phyloP scores from a whole-genome alignment of 1,140 invertebrate species.

The Pentalonia nigronervosa region DNA sequence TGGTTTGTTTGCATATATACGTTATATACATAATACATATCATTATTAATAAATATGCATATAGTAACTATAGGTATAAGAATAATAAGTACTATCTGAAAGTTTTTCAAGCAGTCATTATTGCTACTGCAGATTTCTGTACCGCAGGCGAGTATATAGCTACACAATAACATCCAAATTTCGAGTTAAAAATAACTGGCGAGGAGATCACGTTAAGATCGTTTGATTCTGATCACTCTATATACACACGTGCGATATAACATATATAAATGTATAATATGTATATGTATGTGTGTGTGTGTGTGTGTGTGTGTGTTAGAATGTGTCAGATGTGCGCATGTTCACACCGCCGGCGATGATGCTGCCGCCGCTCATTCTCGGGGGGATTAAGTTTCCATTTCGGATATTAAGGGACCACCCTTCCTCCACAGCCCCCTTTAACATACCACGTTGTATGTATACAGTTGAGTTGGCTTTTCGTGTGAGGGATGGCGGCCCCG shows the following conservation, averaged over 20 bases:
- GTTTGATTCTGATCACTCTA: background rate
- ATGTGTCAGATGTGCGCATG: background rate
- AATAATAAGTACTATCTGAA: background rate
- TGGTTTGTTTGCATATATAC: slow-evolving; percentile 11
- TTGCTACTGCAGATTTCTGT: background rate
- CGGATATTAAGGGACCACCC: background rate
- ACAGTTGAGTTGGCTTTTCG: background rate
- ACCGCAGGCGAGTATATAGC: background rate
- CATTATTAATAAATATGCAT: background rate
- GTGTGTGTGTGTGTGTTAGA: no score
- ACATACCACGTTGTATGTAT: background rate
- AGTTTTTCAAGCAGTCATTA: background rate
- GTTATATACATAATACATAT: background rate
- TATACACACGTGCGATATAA: no score
- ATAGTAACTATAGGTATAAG: background rate
- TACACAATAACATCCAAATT: background rate
- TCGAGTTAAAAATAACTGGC: background rate
- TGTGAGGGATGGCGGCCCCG: background rate
- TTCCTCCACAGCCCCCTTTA: background rate
- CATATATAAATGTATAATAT: no score
- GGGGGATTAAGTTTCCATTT: background rate
- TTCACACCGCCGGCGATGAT: background rate
- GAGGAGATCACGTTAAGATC: background rate
- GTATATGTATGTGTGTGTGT: no score
- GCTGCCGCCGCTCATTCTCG: background rate